Evolutionary conservation across 2,113 vertebrate species (phyloP).

Genomic region (Strix aluco): DNA sequence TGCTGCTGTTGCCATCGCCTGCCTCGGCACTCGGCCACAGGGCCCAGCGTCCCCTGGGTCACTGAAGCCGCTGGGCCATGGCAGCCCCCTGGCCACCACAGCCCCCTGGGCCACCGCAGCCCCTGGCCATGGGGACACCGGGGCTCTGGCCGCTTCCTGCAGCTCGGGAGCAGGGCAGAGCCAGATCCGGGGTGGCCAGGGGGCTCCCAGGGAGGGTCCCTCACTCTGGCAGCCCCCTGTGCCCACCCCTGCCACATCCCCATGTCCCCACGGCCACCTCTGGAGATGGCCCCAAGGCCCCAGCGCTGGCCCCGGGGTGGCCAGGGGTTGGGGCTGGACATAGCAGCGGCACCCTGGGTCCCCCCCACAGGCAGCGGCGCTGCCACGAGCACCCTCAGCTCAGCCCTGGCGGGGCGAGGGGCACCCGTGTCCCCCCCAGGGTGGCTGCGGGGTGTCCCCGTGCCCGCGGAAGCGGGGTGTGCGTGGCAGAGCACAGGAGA

Average conservation of each 20-base stretch:
- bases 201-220: too few species aligned
- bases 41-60: not conserved
- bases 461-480: fast-evolving
- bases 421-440: fast-evolving
- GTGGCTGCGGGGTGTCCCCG: not conserved
- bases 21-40: not conserved
- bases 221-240: not conserved
- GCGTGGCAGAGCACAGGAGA: not conserved
- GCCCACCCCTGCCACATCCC: not conserved
- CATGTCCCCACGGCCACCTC: not conserved
- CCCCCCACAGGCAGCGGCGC: not conserved
- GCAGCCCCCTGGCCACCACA: too few species aligned
- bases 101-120: not conserved
- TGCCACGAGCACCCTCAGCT: fast-evolving
- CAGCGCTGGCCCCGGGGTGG: too few species aligned
- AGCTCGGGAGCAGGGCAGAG: not conserved
- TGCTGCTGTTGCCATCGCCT: not conserved
- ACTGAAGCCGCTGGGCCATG: too few species aligned
- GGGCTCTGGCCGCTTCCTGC: not conserved
- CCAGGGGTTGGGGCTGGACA: not conserved
- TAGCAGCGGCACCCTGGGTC: not conserved
- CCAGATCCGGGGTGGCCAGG: not conserved
- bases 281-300: not conserved
- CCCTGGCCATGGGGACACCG: not conserved
- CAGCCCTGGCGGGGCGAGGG: not conserved